Evolutionary conservation across 2,888 invertebrate genomes (phyloP).

Genomic region (Hypercompe scribonia): DNA sequence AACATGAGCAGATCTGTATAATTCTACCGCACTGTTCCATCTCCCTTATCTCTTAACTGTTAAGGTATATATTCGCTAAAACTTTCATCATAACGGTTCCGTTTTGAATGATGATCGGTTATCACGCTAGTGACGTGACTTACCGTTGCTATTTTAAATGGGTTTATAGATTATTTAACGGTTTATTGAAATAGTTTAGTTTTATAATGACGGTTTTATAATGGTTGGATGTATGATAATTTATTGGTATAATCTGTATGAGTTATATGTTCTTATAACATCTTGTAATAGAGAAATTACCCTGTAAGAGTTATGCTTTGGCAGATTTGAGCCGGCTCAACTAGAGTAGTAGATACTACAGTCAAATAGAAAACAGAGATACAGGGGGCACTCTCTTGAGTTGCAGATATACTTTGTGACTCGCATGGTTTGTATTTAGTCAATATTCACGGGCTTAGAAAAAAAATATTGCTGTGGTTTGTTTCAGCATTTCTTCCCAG

Average conservation of each 20-base stretch:
- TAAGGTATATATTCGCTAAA: conserved; percentile 28
- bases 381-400: too few species aligned
- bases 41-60: conserved; percentile 22
- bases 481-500: too few species aligned
- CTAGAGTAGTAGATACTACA: too few species aligned
- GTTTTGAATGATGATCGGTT: conserved; percentile 43
- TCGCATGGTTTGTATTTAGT: too few species aligned
- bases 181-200: conserved; percentile 42
- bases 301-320: not conserved
- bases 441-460: too few species aligned
- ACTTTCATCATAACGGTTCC: conserved; percentile 42
- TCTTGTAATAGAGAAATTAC: not conserved
- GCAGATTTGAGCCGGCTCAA: not conserved
- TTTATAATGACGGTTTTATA: conserved; percentile 18
- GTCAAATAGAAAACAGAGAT: too few species aligned
- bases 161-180: conserved; percentile 55
- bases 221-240: conserved; percentile 3
- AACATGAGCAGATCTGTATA: conserved; percentile 48
- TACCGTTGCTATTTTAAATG: conserved; percentile 52
- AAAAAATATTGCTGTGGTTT: too few species aligned
- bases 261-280: not conserved
- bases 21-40: conserved; percentile 28
- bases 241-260: not conserved
- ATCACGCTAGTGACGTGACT: conserved; percentile 52
- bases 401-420: too few species aligned